Base-by-base conservation (phyloP, 2,113 vertebrate species). In the Etheostoma spectabile region DNA sequence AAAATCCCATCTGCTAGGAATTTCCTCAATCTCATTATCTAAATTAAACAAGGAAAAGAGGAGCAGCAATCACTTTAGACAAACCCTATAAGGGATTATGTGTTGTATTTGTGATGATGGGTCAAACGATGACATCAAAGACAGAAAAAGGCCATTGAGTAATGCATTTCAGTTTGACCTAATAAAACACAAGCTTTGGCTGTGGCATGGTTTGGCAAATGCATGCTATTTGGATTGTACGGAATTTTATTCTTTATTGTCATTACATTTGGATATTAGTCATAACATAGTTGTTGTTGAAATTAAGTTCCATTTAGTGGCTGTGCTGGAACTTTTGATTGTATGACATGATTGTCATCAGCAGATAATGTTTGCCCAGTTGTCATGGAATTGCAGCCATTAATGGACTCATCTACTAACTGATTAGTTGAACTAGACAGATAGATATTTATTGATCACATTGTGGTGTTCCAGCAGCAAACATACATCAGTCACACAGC, bases 1-100 rank as follows among this genome's bases (percentile, higher is more conserved):
- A 77, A 93, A 91, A 93, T 82, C 86, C 90, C 93, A 95, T 93
- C 94, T 94, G 92, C 85, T 86, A 74, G 90, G 89, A 94, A 91
- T 92, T 88, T 87, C 66, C 61, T 76, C 94, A 94, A 95, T 95
- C 92, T 91, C 91, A 94, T 95, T 90, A 90, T 88, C 46, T 91
- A 86, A 85, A 94, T 83, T 90, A 85, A 88, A 91, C 79, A 87
- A 90, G 88, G 85, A 90, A 89, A 85, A 88, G 81, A 85, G 74
- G 83, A 85, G 79, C 86, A 85, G 86, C 88, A 90, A 92, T 93
- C 93, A 91, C 88, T 92, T 92, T 83, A 92, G 92, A 86, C 83
- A 79, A 91, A 86, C 86, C 82, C 77, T 88, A 84, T 60, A 79
- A 55, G 62, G 85, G 86, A 87, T 87, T 91, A 79, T 79, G 86